Evolutionary conservation across 2,888 invertebrate species (phyloP).

Genomic region (Sympetrum striolatum): DNA sequence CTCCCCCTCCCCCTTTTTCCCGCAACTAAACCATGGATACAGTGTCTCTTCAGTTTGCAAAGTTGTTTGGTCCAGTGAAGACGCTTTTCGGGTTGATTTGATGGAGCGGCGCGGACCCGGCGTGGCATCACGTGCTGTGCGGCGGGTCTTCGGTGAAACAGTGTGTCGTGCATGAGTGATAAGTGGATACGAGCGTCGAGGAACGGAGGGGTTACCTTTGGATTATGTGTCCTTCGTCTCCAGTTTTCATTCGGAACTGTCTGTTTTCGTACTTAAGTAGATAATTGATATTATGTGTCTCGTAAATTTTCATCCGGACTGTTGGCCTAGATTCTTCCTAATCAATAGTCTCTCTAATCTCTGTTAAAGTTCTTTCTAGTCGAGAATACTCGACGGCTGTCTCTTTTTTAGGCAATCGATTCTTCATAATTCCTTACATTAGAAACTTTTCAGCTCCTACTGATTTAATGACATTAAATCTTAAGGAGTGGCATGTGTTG

Average conservation of each 20-base stretch:
- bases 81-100: slow-evolving; percentile 3
- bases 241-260: not conserved
- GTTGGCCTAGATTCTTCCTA: not conserved
- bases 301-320: not conserved
- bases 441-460: not conserved
- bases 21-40: not conserved
- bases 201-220: not conserved
- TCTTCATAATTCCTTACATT: not conserved
- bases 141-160: not conserved
- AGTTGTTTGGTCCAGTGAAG: slow-evolving; percentile 39
- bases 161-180: not conserved
- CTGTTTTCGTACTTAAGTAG: not conserved
- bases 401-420: not conserved
- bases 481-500: not conserved
- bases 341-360: not conserved
- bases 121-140: not conserved
- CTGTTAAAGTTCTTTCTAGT: not conserved
- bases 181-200: not conserved
- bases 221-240: not conserved
- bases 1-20: not conserved
- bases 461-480: not conserved
- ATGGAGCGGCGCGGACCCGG: not conserved
- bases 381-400: not conserved
- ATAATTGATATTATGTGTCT: not conserved
- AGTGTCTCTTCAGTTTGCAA: slow-evolving; percentile 33